These are phyloP conservation scores for Polymixis flavicincta DNA, from an alignment of 2,888 invertebrate species.

Conservation along the genomic window DNA sequence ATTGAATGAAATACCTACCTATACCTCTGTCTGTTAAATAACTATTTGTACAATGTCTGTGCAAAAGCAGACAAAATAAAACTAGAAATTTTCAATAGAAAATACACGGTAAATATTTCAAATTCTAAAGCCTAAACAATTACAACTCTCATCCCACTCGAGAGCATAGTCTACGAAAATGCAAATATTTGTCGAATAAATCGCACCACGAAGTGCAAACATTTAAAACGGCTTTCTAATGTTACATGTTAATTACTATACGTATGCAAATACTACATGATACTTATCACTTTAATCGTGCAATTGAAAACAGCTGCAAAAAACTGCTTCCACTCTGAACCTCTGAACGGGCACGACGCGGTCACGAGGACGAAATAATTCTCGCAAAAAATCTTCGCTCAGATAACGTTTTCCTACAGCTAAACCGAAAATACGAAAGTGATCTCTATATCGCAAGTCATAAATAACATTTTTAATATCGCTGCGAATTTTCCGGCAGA, in stretches of 20 bases:
- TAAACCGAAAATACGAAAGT: conserved; percentile 62
- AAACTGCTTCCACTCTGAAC: conserved; percentile 26
- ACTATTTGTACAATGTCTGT: not conserved
- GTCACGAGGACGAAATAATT: conserved; percentile 74
- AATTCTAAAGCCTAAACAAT: conserved; percentile 25
- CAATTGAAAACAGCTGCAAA: conserved; percentile 26
- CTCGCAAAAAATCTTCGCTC: conserved; percentile 70
- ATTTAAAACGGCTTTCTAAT: conserved; percentile 27
- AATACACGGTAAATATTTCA: not conserved
- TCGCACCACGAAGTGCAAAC: conserved; percentile 14
- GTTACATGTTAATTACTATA: conserved; percentile 10
- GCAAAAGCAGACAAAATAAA: conserved; percentile 2
- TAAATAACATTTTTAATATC: conserved; percentile 71
- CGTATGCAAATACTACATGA: conserved; percentile 15
- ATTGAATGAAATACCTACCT: not conserved
- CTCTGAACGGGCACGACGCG: conserved; percentile 43
- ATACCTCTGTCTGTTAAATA: not conserved
- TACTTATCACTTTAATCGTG: conserved; percentile 24
- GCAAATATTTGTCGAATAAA: conserved; percentile 30
- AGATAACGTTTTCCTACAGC: conserved; percentile 71
- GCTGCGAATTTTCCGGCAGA: conserved; percentile 49
- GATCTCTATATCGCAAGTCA: conserved; percentile 68
- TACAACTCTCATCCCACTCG: not conserved
- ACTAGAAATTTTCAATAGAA: not conserved
- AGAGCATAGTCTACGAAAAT: conserved; percentile 37